Evolutionary conservation across 1,140 invertebrate species (phyloP).

Genomic region (Scaptomyza montana): DNA sequence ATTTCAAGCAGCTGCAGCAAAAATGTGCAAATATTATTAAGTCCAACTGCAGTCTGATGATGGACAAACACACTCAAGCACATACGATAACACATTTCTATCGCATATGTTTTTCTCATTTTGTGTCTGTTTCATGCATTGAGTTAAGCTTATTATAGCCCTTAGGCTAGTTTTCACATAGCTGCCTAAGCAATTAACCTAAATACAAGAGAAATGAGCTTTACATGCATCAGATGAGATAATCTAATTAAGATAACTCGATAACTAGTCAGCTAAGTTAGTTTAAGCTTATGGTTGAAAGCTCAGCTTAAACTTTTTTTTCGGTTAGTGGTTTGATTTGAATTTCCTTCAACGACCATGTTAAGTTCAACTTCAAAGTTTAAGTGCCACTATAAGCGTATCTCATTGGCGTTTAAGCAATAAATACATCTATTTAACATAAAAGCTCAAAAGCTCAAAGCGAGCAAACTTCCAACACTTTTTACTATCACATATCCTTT

Average conservation of each 20-base stretch:
- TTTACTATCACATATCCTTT: conserved; percentile 5
- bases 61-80: conserved; percentile 13
- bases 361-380: background rate
- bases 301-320: background rate
- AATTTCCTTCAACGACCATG: too few relatives aligned
- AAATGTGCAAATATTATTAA: conserved; percentile 63
- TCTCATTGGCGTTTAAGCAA: conserved; percentile 17
- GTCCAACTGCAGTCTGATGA: conserved; percentile 35
- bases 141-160: conserved; percentile 49
- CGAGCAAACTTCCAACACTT: background rate
- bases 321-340: too few relatives aligned
- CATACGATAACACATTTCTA: background rate
- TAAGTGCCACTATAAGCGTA: conserved; percentile 15
- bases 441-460: background rate
- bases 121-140: conserved; percentile 17
- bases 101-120: background rate
- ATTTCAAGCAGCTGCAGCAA: conserved; percentile 43
- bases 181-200: conserved; percentile 69
- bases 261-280: conserved; percentile 6
- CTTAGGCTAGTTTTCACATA: conserved; percentile 22
- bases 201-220: conserved; percentile 51
- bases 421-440: conserved; percentile 4
- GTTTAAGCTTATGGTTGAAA: background rate
- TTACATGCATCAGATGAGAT: conserved; percentile 42
- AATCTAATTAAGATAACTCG: conserved; percentile 22